Percentiles rank a stretch among this genome's conserved stretches.
These are phyloP conservation scores for Gadus macrocephalus DNA, from an alignment of 2,113 vertebrate genomes.

Conservation along the genomic window DNA sequence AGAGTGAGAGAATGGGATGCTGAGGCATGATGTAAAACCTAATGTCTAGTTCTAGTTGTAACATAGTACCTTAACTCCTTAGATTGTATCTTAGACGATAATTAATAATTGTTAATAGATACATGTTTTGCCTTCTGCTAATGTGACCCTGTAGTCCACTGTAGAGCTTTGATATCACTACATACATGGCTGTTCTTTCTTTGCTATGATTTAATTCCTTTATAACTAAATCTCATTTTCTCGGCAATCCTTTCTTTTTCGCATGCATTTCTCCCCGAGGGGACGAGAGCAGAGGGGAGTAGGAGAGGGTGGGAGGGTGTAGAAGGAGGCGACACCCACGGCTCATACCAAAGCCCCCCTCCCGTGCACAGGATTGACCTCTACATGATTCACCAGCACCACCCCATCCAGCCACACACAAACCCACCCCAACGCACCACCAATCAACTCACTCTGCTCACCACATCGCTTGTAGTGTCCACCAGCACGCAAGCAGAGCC, in stretches of 20 bases:
- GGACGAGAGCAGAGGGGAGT: constrained; percentile 54
- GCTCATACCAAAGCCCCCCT: constrained; percentile 39
- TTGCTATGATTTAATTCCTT: constrained; percentile 32
- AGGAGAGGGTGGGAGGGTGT: constrained; percentile 49
- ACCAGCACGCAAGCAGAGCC: too few relatives aligned
- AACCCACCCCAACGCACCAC: too few relatives aligned
- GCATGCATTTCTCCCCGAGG: constrained; percentile 65
- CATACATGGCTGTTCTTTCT: constrained; percentile 44
- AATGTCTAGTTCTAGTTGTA: constrained; percentile 65
- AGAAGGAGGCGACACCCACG: background rate
- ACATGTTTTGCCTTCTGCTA: constrained; percentile 35
- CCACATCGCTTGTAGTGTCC: too few relatives aligned
- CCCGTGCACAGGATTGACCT: background rate
- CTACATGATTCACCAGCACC: constrained; percentile 11
- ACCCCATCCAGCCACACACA: constrained; percentile 26
- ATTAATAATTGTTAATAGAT: constrained; percentile 46
- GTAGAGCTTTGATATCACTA: constrained; percentile 47
- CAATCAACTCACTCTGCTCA: too few relatives aligned
- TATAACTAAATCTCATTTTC: constrained; percentile 51
- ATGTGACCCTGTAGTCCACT: constrained; percentile 28
- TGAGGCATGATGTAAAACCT: constrained; percentile 61
- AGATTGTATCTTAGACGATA: constrained; percentile 29
- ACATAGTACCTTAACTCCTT: constrained; percentile 53
- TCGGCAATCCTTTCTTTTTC: constrained; percentile 58
- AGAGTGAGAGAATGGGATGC: constrained; percentile 73